phyloP scores from a whole-genome alignment of 23 tunicate genomes.

The Diplosoma virens region DNA sequence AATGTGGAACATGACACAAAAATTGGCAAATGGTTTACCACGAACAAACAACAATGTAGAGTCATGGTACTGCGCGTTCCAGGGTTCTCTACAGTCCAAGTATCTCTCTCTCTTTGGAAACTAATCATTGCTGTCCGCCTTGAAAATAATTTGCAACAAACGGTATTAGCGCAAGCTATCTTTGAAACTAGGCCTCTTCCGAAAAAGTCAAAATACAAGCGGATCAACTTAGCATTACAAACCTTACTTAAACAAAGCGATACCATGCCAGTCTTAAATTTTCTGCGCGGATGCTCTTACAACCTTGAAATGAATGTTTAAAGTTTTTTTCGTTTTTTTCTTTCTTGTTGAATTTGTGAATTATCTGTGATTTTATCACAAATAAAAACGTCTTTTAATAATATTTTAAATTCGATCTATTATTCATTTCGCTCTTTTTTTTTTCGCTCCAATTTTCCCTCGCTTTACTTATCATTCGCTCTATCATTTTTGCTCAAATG shows the following conservation, averaged over 20 bases:
- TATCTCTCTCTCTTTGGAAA: neutral
- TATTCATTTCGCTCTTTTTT: no score
- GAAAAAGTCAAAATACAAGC: neutral
- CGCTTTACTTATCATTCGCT: no score
- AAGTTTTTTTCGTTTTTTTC: neutral
- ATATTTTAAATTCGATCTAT: no score
- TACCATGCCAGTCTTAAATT: no score
- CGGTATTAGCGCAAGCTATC: neutral
- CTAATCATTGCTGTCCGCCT: no score
- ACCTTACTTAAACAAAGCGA: no score
- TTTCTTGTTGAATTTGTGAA: neutral
- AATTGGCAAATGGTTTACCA: neutral
- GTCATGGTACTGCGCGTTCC: neutral
- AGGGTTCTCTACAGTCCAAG: conserved; percentile 7
- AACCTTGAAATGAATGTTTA: neutral
- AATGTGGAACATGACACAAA: neutral
- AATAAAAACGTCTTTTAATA: no score
- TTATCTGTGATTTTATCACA: neutral
- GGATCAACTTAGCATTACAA: neutral
- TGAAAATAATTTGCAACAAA: conserved; percentile 8
- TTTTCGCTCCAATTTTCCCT: no score
- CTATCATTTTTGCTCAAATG: no score
- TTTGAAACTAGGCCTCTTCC: neutral
- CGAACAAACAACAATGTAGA: neutral
- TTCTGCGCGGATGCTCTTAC: neutral